Base-by-base conservation (phyloP, 2,113 vertebrate genomes). In the Pantherophis guttatus region DNA sequence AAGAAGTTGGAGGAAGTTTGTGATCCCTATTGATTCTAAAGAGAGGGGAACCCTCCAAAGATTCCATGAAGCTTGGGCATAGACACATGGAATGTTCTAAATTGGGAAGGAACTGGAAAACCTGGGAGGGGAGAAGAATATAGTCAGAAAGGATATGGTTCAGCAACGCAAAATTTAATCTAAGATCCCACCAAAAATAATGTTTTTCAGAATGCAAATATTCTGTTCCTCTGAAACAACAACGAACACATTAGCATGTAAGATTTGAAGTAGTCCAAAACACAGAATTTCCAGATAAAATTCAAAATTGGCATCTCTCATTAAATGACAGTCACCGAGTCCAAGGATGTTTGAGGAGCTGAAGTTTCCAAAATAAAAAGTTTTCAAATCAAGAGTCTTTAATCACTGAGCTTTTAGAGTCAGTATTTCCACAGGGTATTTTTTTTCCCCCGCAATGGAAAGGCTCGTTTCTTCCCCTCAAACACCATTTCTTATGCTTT, bases 401-500 rank as follows among this genome's bases (percentile, higher is more conserved):
- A 95, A 92, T 95, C 95, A 91, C 93, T 75, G 70, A 93, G 93
- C 62, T 94, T 91, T 94, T 93, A 95, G 93, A 93, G 12, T 55
- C 23, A 87, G 52, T 88, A 93, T 93, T 95, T 94, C 93, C 91
- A 95, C 94, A 91, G 92, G 44, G 50, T 11, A 26, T 52, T 94
- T 95, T 89, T 26, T 52, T 2, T 0, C 24, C 86, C 86, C 58
- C 23, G 2, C 86, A 53, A 24, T 1, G 90, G 52, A 95, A 95
- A 92, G 54, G 88, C 26, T n/a, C 52, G 23, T 90, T 70, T 53
- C 59, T 90, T 11, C 33, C 24, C 23, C 33, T n/a, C 75, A 50
- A 58, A 55, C n/a, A 48, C 8, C 54, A 58, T 86, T 86, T 86
- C 90, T 48, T 91, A 17, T 57, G 75, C 53, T 50, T 90, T 86